A percentile compares a stretch with the other conserved stretches of the same genome.
Evolutionary conservation across 2,113 vertebrate genomes (phyloP).

Genomic region (Capricornis sumatraensis): DNA sequence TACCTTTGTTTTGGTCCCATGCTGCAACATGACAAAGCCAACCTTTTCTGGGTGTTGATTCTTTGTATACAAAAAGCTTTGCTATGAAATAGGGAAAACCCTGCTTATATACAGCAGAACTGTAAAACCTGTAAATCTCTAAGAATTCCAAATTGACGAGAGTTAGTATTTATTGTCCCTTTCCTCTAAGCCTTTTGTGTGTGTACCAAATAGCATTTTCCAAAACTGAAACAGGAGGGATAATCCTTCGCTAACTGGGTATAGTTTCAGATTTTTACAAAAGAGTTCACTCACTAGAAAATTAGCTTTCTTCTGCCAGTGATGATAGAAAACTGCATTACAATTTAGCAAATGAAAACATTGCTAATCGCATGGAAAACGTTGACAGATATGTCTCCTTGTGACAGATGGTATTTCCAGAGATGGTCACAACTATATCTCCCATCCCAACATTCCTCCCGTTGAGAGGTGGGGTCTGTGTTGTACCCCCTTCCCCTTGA

Average conservation of each 20-base stretch:
- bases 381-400: constrained; percentile 45
- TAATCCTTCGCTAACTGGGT: not conserved
- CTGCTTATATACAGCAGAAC: not conserved
- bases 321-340: not conserved
- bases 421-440: not conserved
- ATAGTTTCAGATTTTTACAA: not conserved
- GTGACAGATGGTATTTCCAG: not conserved
- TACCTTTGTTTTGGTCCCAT: not conserved
- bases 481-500: not conserved
- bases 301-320: constrained; percentile 27
- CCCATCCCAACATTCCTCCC: not conserved
- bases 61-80: not conserved
- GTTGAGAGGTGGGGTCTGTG: not conserved
- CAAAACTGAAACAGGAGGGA: not conserved
- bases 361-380: constrained; percentile 11
- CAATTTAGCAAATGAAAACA: constrained; percentile 12
- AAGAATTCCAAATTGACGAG: not conserved
- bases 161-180: not conserved
- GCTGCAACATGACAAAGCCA: not conserved
- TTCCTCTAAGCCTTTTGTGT: not conserved
- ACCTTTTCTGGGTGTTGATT: not conserved
- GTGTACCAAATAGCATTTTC: not conserved
- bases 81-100: not conserved
- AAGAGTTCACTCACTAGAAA: constrained; percentile 16
- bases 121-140: not conserved